Evolutionary conservation across 1,140 invertebrate species (phyloP).

Genomic region (Drosophila leontia): DNA sequence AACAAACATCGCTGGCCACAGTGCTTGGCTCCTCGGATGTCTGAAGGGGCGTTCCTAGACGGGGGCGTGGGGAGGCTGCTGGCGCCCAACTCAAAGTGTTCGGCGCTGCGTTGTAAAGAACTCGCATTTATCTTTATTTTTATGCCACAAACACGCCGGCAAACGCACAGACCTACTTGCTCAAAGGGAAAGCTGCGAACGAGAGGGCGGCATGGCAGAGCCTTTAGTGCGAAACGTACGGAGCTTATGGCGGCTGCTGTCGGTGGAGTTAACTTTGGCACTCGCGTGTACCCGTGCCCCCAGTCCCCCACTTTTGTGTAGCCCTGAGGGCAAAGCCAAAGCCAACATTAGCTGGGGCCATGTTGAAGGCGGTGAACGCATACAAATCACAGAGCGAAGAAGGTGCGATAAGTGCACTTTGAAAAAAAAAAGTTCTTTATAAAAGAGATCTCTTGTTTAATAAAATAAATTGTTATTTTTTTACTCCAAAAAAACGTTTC

Average conservation of each 20-base stretch:
- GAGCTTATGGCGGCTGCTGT: conserved; percentile 23
- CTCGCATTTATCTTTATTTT: conserved; percentile 84
- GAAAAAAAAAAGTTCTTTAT: background rate
- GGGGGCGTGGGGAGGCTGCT: conserved; percentile 8
- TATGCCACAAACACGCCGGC: conserved; percentile 78
- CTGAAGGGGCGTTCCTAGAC: background rate
- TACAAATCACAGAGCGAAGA: conserved; percentile 68
- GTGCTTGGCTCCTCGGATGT: conserved; percentile 8
- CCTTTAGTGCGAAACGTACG: conserved; percentile 63
- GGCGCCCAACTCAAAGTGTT: conserved; percentile 51
- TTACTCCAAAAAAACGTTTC: too few species aligned
- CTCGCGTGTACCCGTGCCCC: conserved; percentile 16
- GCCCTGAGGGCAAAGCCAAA: conserved; percentile 35
- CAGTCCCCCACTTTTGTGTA: conserved; percentile 3
- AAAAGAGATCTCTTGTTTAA: background rate
- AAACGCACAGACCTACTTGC: conserved; percentile 46
- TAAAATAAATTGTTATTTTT: background rate
- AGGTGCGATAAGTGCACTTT: conserved; percentile 26
- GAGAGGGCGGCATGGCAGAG: conserved; percentile 38
- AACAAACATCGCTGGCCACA: conserved; percentile 32
- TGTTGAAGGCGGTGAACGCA: conserved; percentile 64
- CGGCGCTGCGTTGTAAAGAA: conserved; percentile 71
- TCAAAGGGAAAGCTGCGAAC: conserved; percentile 22
- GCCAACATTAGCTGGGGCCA: conserved; percentile 60
- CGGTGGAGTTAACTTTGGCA: conserved; percentile 52